A percentile compares a stretch with the other conserved stretches of the same genome.
Evolutionary conservation across 1,140 invertebrate species (phyloP).

Genomic region (Uloborus diversus): DNA sequence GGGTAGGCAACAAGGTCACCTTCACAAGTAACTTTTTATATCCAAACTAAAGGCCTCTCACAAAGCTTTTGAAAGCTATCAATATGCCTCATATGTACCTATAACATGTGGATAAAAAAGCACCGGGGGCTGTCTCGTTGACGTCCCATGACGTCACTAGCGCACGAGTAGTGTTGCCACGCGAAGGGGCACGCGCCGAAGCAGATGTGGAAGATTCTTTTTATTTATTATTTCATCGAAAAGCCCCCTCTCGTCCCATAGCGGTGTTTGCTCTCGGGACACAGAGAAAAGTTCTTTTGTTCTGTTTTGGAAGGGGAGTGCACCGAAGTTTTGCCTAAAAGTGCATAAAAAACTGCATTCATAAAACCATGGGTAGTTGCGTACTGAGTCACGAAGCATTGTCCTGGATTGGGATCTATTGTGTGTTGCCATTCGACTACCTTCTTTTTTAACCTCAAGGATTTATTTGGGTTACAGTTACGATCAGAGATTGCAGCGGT

Average conservation of each 20-base stretch:
- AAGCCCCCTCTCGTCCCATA: not conserved
- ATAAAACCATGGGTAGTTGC: not conserved
- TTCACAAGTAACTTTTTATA: no score
- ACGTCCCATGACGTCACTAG: not conserved
- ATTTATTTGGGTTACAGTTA: no score
- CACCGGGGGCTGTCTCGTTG: no score
- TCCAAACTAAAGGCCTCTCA: no score
- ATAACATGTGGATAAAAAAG: no score
- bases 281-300: constrained; percentile 11
- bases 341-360: not conserved
- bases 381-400: constrained; percentile 12
- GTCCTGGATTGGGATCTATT: constrained; percentile 25
- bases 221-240: not conserved
- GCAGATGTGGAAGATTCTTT: constrained; percentile 20
- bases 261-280: constrained; percentile 37
- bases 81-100: no score
- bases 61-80: no score
- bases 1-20: no score
- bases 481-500: no score
- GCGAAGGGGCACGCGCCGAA: constrained; percentile 29
- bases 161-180: constrained; percentile 33
- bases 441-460: no score
- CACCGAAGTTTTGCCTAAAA: constrained; percentile 9
- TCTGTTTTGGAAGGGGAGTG: constrained; percentile 9
- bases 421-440: no score